Conservation (phyloP, 2,113 vertebrate species). For the Lota lota region DNA sequence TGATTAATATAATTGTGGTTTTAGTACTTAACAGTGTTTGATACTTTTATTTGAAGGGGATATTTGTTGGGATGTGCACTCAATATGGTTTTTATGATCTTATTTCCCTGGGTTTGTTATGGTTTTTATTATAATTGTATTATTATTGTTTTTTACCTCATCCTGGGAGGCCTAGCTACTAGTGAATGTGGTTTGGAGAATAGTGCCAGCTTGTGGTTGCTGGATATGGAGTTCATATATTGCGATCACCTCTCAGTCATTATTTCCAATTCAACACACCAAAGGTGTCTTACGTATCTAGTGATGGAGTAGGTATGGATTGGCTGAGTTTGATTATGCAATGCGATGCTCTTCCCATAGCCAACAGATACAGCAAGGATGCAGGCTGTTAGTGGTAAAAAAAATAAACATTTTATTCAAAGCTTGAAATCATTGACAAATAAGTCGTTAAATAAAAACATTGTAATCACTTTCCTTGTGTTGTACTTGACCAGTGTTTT, state of each 20-base stretch:
- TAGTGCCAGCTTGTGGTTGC: conserved; percentile 11
- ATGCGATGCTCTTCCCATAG: conserved; percentile 59
- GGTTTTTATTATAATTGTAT: conserved; percentile 35
- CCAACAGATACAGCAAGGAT: conserved; percentile 55
- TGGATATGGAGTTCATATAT: conserved; percentile 30
- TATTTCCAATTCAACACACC: conserved; percentile 49
- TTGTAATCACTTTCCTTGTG: not conserved
- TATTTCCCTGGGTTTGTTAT: conserved; percentile 37
- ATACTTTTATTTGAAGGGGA: conserved; percentile 52
- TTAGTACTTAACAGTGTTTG: conserved; percentile 42
- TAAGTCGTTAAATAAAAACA: conserved; percentile 1
- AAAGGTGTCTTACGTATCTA: conserved; percentile 52
- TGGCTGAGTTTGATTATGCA: conserved; percentile 56
- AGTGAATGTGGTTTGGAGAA: conserved; percentile 48
- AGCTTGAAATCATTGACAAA: conserved; percentile 62
- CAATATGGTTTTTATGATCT: conserved; percentile 55
- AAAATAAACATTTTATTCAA: conserved; percentile 66
- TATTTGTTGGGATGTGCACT: conserved; percentile 55
- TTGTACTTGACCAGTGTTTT: not conserved
- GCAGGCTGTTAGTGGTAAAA: conserved; percentile 57
- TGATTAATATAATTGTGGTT: conserved; percentile 50
- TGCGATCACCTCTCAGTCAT: conserved; percentile 46
- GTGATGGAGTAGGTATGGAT: conserved; percentile 47
- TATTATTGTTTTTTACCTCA: conserved; percentile 10
- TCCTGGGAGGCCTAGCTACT: conserved; percentile 42